Base-by-base conservation (phyloP, 2,797 vertebrate genomes). In the Adrianichthys oophorus region DNA sequence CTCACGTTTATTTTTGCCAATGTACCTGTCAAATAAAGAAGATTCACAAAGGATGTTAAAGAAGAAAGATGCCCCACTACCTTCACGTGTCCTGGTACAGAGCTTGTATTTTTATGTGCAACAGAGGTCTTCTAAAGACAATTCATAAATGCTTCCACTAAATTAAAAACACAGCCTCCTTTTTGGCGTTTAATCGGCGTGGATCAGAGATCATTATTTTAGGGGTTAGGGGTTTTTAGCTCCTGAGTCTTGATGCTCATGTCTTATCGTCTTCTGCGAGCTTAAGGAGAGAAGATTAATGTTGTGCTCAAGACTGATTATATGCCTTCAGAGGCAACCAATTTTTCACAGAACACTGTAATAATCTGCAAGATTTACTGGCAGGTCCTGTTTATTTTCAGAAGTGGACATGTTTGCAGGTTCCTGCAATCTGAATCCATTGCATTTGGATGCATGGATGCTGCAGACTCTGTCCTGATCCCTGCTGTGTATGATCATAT, bases 401-500 rank as follows among this genome's bases (percentile, higher is more conserved):
- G 58, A 65, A 56, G 60, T 19, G 48, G 37, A 68, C 41, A 62
- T 45, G 1, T 1, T 57, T 69, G 60, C 61, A 50, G 44, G 49
- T 50, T 45, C 15, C 32, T 61, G 63, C 58, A 59, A 13, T 72
- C 53, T 56, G 5, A 7, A 19, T 43, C 24, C 41, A 4, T 41
- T 18, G 0, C 51, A 53, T 48, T 43, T 63, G 37, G 56, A 56
- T 52, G 68, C 67, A 80, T 71, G 46, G 52, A 44, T 41, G 49
- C 41, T 52, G 62, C 48, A 69, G 65, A 78, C 72, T 59, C 43
- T 2, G 0, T 24, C 18, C 32, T 56, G 80, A 86, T 85, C 74
- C 18, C 54, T 66, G 82, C 73, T 50, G 24, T 70, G 49, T 23
- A 67, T 62, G 55, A 85, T 84, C 85, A 80, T 80, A 71, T 75